These are phyloP conservation scores for Dromaius novaehollandiae DNA, from an alignment of 2,113 vertebrate genomes.

Conservation along the genomic window DNA sequence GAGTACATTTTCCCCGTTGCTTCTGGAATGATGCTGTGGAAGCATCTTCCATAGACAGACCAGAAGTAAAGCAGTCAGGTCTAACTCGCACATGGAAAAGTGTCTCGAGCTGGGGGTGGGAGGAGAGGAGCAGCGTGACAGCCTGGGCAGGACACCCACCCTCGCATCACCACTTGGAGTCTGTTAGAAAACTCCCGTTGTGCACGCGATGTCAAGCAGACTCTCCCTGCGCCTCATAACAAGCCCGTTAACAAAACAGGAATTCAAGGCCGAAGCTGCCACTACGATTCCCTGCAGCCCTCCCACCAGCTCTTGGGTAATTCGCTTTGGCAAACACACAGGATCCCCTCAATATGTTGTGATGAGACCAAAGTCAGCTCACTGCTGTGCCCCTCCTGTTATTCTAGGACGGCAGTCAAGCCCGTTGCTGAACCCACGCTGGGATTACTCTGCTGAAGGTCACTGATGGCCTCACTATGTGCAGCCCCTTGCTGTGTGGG, in stretches of 20 bases:
- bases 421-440: rapidly evolving
- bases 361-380: neutral
- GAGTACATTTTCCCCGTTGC: neutral
- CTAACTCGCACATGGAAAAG: neutral
- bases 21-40: neutral
- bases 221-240: neutral
- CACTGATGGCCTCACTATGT: rapidly evolving
- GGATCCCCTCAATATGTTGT: neutral
- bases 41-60: neutral
- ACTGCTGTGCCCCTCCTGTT: neutral
- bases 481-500: rapidly evolving
- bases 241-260: neutral
- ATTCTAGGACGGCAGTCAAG: neutral
- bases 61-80: neutral
- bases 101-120: neutral
- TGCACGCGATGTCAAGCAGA: neutral
- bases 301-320: neutral
- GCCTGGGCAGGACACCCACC: neutral
- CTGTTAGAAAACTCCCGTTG: neutral
- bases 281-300: neutral
- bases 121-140: neutral
- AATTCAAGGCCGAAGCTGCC: neutral
- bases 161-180: neutral
- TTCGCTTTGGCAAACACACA: neutral
- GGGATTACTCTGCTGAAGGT: neutral